phyloP scores from a whole-genome alignment of 92 coral and sea anemone genomes.

The Scolanthus callimorphus region DNA sequence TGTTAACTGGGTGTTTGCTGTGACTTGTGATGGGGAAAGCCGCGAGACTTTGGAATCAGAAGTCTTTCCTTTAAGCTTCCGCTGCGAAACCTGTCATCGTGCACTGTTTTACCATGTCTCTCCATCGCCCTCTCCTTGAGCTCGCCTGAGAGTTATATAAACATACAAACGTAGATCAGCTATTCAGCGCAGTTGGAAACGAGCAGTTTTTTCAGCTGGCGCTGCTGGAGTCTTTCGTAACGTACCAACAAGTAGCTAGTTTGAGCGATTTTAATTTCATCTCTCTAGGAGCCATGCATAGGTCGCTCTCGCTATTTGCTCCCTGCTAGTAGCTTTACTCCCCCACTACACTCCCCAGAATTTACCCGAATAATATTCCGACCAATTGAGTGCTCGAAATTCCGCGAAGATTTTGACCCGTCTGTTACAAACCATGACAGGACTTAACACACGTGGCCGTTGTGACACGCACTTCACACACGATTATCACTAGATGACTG shows the following conservation, averaged over 20 bases:
- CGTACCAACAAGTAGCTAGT: slow-evolving; percentile 8
- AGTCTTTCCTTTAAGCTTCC: too few relatives aligned
- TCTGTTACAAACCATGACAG: too few relatives aligned
- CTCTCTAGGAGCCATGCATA: not conserved
- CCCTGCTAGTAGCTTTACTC: not conserved
- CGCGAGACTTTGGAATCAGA: too few relatives aligned
- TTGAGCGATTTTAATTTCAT: slow-evolving; percentile 3
- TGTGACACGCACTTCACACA: too few relatives aligned
- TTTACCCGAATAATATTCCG: not conserved
- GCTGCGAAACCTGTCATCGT: too few relatives aligned
- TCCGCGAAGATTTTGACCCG: too few relatives aligned
- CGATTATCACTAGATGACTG: too few relatives aligned
- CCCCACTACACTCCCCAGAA: slow-evolving; percentile 1
- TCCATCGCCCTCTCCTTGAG: too few relatives aligned
- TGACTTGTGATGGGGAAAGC: too few relatives aligned
- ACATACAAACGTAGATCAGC: not conserved
- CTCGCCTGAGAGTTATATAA: not conserved
- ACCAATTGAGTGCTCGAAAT: not conserved
- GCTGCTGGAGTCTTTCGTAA: not conserved
- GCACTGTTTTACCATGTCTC: too few relatives aligned
- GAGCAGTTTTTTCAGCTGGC: slow-evolving; percentile 3
- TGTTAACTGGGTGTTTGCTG: too few relatives aligned
- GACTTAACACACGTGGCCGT: too few relatives aligned
- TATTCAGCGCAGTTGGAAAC: not conserved
- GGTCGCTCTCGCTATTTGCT: slow-evolving; percentile 3